Base-by-base conservation (phyloP, 2,888 invertebrate species). In the Gibbula magus region DNA sequence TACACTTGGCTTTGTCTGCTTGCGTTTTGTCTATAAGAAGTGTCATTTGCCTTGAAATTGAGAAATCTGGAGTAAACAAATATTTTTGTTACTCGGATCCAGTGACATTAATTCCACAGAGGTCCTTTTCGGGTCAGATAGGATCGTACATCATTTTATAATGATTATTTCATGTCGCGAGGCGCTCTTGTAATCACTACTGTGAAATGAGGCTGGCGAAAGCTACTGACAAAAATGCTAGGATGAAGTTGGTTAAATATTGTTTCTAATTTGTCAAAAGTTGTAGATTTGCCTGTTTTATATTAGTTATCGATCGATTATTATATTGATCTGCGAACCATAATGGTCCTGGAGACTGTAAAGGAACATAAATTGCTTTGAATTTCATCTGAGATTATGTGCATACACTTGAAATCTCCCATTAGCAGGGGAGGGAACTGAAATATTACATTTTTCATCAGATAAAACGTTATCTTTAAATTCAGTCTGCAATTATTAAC, bases 251-350 rank as follows among this genome's bases (percentile, higher is more conserved):
- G 53, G 75, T 54, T 75, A 75, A 75, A 75, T 75, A 75, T 75
- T 75, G 75, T 75, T 54, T 75, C 54, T 75, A 54, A 75, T 75
- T 75, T 75, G 75, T 75, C 75, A 75, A 52, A 75, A 75, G 54
- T 70, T 70, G 70, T 70, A 70, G 35, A 70, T 70, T 70, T 70
- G 29, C 70, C 39, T 70, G 35, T 70, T 70, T 70, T 70, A 70
- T 70, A 32, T 39, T 39, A 70, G 35, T 35, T 70, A 70, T 70
- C 35, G 39, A 70, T 70, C 70, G 20, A 70, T 39, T 70, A 35
- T 39, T 70, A 32, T 39, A 70, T 70, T 70, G 70, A 70, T 70
- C 70, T 39, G 61, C 29, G 61, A 29, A 29, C 29, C 61, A 29
- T 61, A 61, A 61, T 61, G 61, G 29, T 25, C 29, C 29, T 16